Conservation (phyloP, 2,113 vertebrate genomes). For the Myxocyprinus asiaticus region DNA sequence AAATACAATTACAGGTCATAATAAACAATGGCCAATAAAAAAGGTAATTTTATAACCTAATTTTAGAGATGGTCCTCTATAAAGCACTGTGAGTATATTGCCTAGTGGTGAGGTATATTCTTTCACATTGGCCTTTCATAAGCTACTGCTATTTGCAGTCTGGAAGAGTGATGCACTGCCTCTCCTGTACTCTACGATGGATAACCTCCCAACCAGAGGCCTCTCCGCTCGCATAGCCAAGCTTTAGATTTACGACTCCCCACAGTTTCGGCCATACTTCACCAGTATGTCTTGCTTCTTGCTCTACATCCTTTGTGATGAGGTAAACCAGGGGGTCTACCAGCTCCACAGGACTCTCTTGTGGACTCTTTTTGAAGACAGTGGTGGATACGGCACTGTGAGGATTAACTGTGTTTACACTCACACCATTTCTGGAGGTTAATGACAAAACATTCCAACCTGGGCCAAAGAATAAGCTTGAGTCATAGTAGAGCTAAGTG, state of each 20-base stretch:
- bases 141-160: constrained; percentile 58
- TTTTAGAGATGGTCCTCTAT: too few relatives aligned
- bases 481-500: constrained; percentile 14
- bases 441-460: constrained; percentile 37
- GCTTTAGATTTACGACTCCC: constrained; percentile 64
- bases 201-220: constrained; percentile 59
- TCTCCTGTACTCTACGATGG: constrained; percentile 13
- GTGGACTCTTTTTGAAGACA: constrained; percentile 2
- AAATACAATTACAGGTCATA: not conserved
- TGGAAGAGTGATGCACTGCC: constrained; percentile 46
- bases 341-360: not conserved
- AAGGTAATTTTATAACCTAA: not conserved
- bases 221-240: constrained; percentile 8
- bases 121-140: constrained; percentile 51
- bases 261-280: constrained; percentile 29
- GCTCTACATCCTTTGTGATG: constrained; percentile 45
- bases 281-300: constrained; percentile 59
- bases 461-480: constrained; percentile 14
- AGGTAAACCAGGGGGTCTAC: constrained; percentile 5
- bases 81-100: constrained; percentile 68
- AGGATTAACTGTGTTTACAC: constrained; percentile 35
- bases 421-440: constrained; percentile 1
- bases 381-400: constrained; percentile 5
- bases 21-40: not conserved
- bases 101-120: constrained; percentile 68